Percentiles rank a stretch among this genome's conserved stretches.
These are phyloP conservation scores for Panagrolaimus sp. DNA, from an alignment of 1,140 invertebrate species.

Conservation along the genomic window DNA sequence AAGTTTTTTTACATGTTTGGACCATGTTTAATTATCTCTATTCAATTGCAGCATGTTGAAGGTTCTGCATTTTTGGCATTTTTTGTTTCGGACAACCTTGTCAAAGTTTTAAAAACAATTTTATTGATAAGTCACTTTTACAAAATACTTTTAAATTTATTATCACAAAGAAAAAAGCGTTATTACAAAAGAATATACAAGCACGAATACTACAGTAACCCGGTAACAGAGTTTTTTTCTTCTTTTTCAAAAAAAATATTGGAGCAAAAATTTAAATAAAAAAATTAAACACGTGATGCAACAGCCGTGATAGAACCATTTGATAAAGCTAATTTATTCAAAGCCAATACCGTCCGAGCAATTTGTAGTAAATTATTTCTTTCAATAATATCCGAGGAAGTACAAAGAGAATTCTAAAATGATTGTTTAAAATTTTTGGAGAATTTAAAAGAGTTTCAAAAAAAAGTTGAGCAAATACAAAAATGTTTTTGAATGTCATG, in stretches of 20 bases:
- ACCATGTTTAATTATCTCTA: too few relatives aligned
- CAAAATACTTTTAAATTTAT: not conserved
- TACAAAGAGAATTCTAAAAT: constrained; percentile 12
- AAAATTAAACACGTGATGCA: not conserved
- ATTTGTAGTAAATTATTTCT: not conserved
- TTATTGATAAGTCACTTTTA: not conserved
- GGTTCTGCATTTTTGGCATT: too few relatives aligned
- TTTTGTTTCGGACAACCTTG: too few relatives aligned
- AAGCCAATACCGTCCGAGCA: not conserved
- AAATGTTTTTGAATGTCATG: not conserved
- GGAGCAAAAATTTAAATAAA: not conserved
- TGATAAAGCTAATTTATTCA: constrained; percentile 3
- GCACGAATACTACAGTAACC: not conserved
- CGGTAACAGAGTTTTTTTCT: not conserved
- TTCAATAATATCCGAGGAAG: not conserved
- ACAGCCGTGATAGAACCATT: not conserved
- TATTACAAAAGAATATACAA: not conserved
- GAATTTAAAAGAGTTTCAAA: too few relatives aligned
- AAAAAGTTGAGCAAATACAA: too few relatives aligned
- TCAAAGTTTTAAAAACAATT: too few relatives aligned
- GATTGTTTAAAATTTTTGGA: not conserved
- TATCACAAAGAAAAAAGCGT: not conserved
- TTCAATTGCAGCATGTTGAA: too few relatives aligned
- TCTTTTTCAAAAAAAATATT: not conserved
- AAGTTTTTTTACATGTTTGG: too few relatives aligned